Percentiles rank a stretch among this genome's conserved stretches.
These are phyloP conservation scores for Vipera latastei DNA, from an alignment of 2,797 vertebrate genomes.

Conservation along the genomic window DNA sequence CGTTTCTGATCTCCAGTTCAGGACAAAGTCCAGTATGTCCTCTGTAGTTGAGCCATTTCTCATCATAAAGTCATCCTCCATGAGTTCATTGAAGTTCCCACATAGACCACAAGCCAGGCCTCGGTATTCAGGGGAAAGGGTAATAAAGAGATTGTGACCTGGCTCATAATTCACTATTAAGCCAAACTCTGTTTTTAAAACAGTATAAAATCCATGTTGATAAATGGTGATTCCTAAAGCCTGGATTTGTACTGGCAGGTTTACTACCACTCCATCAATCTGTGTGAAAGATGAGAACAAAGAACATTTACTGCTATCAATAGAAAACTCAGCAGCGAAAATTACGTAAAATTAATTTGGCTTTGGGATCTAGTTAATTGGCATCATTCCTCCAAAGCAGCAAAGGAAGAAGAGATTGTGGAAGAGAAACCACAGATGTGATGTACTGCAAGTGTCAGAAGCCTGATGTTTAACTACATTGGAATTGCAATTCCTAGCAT, in stretches of 20 bases:
- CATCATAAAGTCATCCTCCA: conserved; percentile 66
- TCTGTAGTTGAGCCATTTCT: not conserved
- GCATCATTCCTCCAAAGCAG: not conserved
- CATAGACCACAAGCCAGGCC: conserved; percentile 75
- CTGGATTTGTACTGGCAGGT: conserved; percentile 63
- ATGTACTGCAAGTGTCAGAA: not conserved
- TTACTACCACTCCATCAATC: conserved; percentile 30
- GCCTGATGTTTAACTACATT: not conserved
- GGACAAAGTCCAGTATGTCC: not conserved
- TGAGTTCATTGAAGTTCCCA: conserved; percentile 66
- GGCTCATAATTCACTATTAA: conserved; percentile 69
- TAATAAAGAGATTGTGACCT: conserved; percentile 57
- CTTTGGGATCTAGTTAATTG: not conserved
- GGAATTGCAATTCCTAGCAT: not conserved
- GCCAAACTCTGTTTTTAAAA: conserved; percentile 71
- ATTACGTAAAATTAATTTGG: not conserved
- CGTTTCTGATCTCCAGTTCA: conserved; percentile 6
- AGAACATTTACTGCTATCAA: not conserved
- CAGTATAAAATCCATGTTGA: conserved; percentile 67
- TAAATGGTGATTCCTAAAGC: conserved; percentile 60
- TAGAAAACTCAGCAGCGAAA: not conserved
- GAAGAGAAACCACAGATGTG: not conserved
- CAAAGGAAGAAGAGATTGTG: not conserved
- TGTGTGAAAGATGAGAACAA: not conserved
- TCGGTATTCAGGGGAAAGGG: conserved; percentile 65